phyloP scores from a whole-genome alignment of 2,888 invertebrate genomes.

The Agriopis leucophaearia region DNA sequence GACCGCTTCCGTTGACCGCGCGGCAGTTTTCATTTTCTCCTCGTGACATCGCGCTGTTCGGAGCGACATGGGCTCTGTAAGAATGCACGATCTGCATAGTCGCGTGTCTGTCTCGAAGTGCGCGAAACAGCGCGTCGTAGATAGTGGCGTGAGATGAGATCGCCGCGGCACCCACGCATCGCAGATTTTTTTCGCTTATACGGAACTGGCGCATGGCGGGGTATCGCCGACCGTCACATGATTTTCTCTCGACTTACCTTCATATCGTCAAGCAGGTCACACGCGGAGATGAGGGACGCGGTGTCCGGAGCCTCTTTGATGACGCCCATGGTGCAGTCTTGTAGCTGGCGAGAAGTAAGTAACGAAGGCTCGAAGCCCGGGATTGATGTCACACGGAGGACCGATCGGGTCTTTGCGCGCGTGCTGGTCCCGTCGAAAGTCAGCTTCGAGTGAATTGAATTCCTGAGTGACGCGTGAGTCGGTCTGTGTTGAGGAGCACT shows the following conservation, averaged over 20 bases:
- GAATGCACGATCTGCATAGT: constrained; percentile 51
- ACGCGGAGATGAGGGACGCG: constrained; percentile 77
- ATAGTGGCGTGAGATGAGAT: constrained; percentile 41
- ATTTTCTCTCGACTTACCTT: constrained; percentile 70
- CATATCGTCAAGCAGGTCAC: constrained; percentile 83
- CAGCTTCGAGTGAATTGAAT: constrained; percentile 57
- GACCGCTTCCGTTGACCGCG: constrained; percentile 72
- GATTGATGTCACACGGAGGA: constrained; percentile 67
- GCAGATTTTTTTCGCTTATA: constrained; percentile 63
- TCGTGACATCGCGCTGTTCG: constrained; percentile 36
- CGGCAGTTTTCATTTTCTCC: constrained; percentile 63
- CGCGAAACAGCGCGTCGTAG: constrained; percentile 58
- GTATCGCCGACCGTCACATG: constrained; percentile 25
- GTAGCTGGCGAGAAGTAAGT: constrained; percentile 26
- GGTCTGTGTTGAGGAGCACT: constrained; percentile 69
- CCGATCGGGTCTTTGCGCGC: constrained; percentile 72
- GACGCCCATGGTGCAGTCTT: constrained; percentile 71
- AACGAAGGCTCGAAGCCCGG: constrained; percentile 28
- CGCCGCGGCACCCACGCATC: constrained; percentile 64
- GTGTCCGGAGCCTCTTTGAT: constrained; percentile 81
- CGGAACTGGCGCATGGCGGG: constrained; percentile 52
- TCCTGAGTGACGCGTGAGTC: constrained; percentile 69
- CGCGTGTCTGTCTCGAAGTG: constrained; percentile 50
- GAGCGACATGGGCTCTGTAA: constrained; percentile 9
- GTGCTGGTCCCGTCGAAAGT: constrained; percentile 57